phyloP scores from a whole-genome alignment of 2,797 vertebrate species.

The Liasis olivaceus region DNA sequence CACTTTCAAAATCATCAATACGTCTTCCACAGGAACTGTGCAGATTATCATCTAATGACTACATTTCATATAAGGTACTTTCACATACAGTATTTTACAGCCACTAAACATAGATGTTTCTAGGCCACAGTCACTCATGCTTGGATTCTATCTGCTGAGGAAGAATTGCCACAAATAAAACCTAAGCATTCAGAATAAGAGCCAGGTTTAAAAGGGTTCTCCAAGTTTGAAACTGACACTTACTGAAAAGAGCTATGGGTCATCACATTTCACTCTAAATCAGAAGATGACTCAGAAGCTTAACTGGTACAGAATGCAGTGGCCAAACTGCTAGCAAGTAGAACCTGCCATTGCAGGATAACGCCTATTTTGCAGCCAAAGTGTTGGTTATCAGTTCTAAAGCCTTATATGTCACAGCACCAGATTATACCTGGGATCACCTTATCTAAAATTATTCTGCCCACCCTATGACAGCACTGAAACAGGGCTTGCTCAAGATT shows the following conservation, averaged over 20 bases:
- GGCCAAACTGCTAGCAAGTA: too few relatives aligned
- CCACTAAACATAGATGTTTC: too few relatives aligned
- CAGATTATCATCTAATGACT: background rate
- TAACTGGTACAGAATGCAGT: too few relatives aligned
- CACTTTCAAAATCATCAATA: background rate
- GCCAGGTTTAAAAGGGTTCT: background rate
- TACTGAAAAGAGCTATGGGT: background rate
- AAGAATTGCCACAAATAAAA: too few relatives aligned
- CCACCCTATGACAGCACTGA: too few relatives aligned
- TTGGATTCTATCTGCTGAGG: background rate
- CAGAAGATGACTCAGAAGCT: background rate
- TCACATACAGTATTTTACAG: background rate
- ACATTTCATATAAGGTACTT: background rate
- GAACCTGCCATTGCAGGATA: too few relatives aligned
- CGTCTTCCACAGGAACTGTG: background rate
- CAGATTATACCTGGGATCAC: too few relatives aligned
- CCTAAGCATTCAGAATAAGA: background rate
- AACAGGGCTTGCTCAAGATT: too few relatives aligned
- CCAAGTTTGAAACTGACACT: background rate
- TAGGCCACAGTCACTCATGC: background rate
- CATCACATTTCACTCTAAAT: background rate
- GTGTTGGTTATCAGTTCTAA: too few relatives aligned
- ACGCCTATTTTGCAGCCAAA: too few relatives aligned
- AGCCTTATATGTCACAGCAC: too few relatives aligned
- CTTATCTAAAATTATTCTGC: too few relatives aligned